Percentiles rank a stretch among this genome's conserved stretches.
phyloP scores from a whole-genome alignment of 2,113 vertebrate genomes.

The Albula goreensis region DNA sequence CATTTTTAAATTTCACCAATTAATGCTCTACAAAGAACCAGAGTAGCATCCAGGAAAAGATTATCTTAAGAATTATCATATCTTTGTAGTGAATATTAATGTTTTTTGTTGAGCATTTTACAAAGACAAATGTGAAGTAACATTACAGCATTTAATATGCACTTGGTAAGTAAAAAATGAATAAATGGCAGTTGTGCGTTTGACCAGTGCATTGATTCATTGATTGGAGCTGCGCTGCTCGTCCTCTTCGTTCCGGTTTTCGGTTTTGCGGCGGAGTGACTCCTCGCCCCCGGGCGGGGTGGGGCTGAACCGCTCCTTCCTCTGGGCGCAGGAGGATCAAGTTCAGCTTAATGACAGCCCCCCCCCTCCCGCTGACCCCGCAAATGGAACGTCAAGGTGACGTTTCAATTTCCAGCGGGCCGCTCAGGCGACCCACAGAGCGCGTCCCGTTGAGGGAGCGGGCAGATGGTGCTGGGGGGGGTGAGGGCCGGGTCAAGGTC shows the following conservation, averaged over 20 bases:
- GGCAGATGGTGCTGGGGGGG: slow-evolving; percentile 79
- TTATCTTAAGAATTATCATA: background rate
- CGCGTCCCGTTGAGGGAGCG: slow-evolving; percentile 37
- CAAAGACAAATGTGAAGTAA: background rate
- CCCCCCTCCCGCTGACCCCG: slow-evolving; percentile 65
- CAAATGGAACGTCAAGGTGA: slow-evolving; percentile 82
- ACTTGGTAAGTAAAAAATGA: background rate
- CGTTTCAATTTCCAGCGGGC: slow-evolving; percentile 77
- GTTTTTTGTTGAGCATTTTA: background rate
- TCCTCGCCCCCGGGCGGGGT: slow-evolving; percentile 45
- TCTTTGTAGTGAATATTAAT: background rate
- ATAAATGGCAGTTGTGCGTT: background rate
- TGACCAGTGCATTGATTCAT: background rate
- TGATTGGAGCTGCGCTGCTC: background rate
- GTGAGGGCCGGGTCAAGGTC: slow-evolving; percentile 78
- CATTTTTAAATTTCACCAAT: slow-evolving; percentile 22
- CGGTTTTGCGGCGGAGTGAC: slow-evolving; percentile 57
- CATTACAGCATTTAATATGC: background rate
- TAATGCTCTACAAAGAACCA: background rate
- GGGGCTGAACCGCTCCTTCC: slow-evolving; percentile 54
- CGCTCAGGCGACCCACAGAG: slow-evolving; percentile 74
- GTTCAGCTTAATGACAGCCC: slow-evolving; percentile 78
- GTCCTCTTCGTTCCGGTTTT: slow-evolving; percentile 51
- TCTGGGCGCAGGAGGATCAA: slow-evolving; percentile 71
- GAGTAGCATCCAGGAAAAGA: background rate